Base-by-base conservation (phyloP, 2,797 vertebrate species). In the Spinus pinus region DNA sequence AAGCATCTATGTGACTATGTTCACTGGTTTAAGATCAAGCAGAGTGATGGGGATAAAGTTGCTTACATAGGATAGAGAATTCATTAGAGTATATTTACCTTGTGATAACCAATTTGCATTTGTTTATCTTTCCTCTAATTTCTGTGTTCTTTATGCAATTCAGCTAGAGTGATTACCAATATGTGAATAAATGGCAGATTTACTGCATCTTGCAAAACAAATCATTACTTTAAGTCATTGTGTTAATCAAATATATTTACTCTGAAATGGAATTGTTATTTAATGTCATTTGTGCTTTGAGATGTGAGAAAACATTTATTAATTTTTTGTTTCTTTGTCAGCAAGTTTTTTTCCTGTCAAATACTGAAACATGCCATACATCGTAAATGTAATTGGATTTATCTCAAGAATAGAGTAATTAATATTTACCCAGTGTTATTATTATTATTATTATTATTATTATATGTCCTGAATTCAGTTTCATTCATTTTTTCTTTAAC, bases 61-160 rank as follows among this genome's bases (percentile, higher is more conserved):
- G 56, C 27, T 86, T 90, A 64, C 53, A 66, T 3, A 85, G 20
- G 37, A 64, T n/a, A 80, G 30, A 57, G 20, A 73, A 72, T 95
- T 90, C 50, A 84, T 84, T 91, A 79, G 23, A 83, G 19, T 0
- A 1, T 88, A 57, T 90, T 96, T 96, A 81, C 75, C 58, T 90
- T 58, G 53, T 12, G 35, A 87, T 88, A 93, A 86, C 25, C 35
- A 62, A 78, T 93, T 94, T 94, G 11, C 23, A 66, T 87, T 77
- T 95, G 67, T 83, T 96, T 93, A 79, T 81, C 64, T 91, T 92
- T 78, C 42, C 39, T 92, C 57, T 95, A 67, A 94, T 92, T 94
- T 87, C 57, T 37, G 8, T 67, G 54, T 54, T 90, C 57, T 64
- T 85, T 92, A 58, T 61, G 57, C 69, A 69, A 19, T 85, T 78